Evolutionary conservation across 2,888 invertebrate genomes (phyloP).

Genomic region (Mellilla xanthometata): DNA sequence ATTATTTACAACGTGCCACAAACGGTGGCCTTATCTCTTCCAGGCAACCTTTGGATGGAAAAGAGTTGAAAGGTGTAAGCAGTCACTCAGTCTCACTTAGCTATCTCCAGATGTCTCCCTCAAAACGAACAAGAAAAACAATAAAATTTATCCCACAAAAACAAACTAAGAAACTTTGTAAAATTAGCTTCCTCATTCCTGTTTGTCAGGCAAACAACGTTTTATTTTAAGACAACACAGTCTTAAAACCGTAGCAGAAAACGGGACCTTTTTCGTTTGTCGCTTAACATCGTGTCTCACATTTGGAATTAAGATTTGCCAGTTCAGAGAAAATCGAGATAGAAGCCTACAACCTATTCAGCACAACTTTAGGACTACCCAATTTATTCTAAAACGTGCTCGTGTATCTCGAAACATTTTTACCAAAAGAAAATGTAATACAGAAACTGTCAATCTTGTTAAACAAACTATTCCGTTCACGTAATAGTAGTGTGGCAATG

Average conservation of each 20-base stretch:
- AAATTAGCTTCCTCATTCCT: constrained; percentile 16
- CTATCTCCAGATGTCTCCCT: constrained; percentile 4
- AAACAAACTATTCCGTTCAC: constrained; percentile 15
- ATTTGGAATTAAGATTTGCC: constrained; percentile 33
- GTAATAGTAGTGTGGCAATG: constrained; percentile 12
- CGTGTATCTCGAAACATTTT: constrained; percentile 25
- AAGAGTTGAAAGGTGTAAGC: too few species aligned
- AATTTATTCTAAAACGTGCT: constrained; percentile 38
- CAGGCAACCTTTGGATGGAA: too few species aligned
- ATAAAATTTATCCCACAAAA: constrained; percentile 4
- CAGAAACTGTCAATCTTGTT: constrained; percentile 20
- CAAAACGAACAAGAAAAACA: constrained; percentile 11
- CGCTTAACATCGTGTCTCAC: constrained; percentile 36
- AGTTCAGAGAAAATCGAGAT: constrained; percentile 21
- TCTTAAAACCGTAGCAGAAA: constrained; percentile 29
- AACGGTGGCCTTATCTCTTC: too few species aligned
- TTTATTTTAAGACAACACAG: constrained; percentile 22
- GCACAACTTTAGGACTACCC: constrained; percentile 33
- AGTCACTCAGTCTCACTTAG: too few species aligned
- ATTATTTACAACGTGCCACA: too few species aligned
- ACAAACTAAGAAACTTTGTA: constrained; percentile 8
- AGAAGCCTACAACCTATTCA: constrained; percentile 15
- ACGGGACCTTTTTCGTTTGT: constrained; percentile 29
- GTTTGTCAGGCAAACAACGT: constrained; percentile 26
- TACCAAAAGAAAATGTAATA: constrained; percentile 22